Evolutionary conservation across 2,888 invertebrate genomes (phyloP), one percentile per base, ranked within the genome.

Genomic region (Napeogenes sylphis): DNA sequence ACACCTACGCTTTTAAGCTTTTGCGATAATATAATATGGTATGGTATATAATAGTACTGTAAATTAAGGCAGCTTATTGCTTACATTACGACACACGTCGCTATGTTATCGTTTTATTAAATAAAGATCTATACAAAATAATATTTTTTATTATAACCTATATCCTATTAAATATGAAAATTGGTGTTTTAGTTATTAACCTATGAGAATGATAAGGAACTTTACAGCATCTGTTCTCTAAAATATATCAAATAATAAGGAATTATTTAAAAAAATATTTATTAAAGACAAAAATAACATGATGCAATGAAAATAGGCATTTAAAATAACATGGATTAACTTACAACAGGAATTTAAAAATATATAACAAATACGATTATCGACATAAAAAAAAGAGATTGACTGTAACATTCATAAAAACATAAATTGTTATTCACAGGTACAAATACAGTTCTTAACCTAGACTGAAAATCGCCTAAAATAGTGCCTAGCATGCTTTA

Each of bases 21-120:
- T 82, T 78, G 90, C 90, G 21, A 51, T 47, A 21, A 21, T 77
- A 73, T 79, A 84, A 84, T 81, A 81, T 81, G 75, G 77, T 51
- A 47, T 51, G 30, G 68, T 80, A 76, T 77, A 76, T 76, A 77
- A 75, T 74, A 74, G 65, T 75, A 72, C 73, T 75, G 75, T 81
- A 81, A 81, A 77, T 72, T 81, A 84, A 82, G 82, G 79, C 84
- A 84, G 90, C 90, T 90, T 90, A 83, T 82, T 83, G 88, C 88
- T 80, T 73, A 73, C 71, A 71, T 70, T 77, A 79, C 78, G 77
- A 80, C 77, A 76, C 79, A 80, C 76, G 78, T 82, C 76, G 73
- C 79, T 80, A 82, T 82, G 78, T 81, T 84, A 82, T 81, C 77
- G 81, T 83, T 83, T 84, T 83, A 85, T 78, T 84, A 82, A 89